These are phyloP conservation scores for Limnephilus auricula DNA, from an alignment of 2,888 invertebrate genomes.

Conservation along the genomic window DNA sequence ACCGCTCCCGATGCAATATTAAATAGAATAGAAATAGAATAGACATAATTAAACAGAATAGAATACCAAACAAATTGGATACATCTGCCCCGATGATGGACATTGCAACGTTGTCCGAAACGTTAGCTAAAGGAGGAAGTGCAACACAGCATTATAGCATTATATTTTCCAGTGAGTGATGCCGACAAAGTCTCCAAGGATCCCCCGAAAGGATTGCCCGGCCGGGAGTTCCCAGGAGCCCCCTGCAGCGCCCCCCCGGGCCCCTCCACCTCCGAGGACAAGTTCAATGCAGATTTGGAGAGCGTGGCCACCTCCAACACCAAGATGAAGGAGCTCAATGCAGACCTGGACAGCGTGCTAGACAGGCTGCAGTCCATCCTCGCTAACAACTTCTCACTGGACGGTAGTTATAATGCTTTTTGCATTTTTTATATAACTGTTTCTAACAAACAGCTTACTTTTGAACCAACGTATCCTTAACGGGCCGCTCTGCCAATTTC, in stretches of 20 bases:
- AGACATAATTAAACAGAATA: too few species aligned
- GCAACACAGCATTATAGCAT: background rate
- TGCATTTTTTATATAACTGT: background rate
- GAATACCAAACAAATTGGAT: too few species aligned
- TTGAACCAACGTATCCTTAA: too few species aligned
- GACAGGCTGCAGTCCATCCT: constrained; percentile 84
- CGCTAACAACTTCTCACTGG: constrained; percentile 82
- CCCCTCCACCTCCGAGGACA: constrained; percentile 69
- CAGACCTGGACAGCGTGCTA: constrained; percentile 83
- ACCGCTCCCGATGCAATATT: too few species aligned
- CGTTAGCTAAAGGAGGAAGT: too few species aligned
- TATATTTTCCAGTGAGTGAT: constrained; percentile 49
- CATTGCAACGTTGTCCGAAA: too few species aligned
- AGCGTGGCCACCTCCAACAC: constrained; percentile 72
- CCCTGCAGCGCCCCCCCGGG: constrained; percentile 22
- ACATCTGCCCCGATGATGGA: too few species aligned
- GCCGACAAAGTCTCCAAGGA: constrained; percentile 52
- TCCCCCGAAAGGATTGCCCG: background rate
- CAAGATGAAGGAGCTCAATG: constrained; percentile 78
- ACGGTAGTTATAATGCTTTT: constrained; percentile 74
- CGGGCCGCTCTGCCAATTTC: too few species aligned
- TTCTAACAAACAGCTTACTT: too few species aligned
- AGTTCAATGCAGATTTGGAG: constrained; percentile 73
- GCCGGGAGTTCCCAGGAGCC: background rate
- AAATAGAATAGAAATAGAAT: too few species aligned